phyloP scores from a whole-genome alignment of 2,797 vertebrate species.

The Tokudaia tokunoshimensis region DNA sequence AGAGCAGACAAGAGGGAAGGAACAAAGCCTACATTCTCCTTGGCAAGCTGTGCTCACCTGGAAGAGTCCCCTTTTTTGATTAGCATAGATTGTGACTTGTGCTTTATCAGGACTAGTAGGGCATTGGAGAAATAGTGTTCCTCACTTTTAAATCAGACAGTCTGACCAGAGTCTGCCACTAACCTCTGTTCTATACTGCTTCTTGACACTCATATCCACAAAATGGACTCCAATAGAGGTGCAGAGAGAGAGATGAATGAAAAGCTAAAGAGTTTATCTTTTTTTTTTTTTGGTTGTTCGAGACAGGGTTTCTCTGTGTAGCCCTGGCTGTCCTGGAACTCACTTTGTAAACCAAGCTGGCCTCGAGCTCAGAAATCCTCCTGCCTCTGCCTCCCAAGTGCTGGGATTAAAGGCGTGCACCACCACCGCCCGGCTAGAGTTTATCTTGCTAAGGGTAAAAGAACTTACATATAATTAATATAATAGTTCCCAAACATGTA shows the following conservation, averaged over 20 bases:
- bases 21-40: background rate
- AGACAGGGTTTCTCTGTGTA: no score
- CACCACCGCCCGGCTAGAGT: no score
- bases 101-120: background rate
- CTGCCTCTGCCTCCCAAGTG: no score
- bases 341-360: no score
- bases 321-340: no score
- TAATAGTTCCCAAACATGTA: background rate
- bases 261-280: background rate
- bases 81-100: background rate
- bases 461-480: background rate
- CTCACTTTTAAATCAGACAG: background rate
- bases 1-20: background rate
- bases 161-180: background rate
- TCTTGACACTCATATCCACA: background rate
- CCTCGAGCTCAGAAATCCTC: no score
- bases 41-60: background rate
- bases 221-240: background rate
- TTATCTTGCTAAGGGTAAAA: background rate
- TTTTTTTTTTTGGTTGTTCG: no score
- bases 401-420: no score
- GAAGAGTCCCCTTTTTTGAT: background rate
- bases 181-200: background rate
- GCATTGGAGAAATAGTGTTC: background rate
- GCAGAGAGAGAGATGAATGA: background rate